Evolutionary conservation across 2,888 invertebrate species (phyloP).

Genomic region (Ceriagrion tenellum): DNA sequence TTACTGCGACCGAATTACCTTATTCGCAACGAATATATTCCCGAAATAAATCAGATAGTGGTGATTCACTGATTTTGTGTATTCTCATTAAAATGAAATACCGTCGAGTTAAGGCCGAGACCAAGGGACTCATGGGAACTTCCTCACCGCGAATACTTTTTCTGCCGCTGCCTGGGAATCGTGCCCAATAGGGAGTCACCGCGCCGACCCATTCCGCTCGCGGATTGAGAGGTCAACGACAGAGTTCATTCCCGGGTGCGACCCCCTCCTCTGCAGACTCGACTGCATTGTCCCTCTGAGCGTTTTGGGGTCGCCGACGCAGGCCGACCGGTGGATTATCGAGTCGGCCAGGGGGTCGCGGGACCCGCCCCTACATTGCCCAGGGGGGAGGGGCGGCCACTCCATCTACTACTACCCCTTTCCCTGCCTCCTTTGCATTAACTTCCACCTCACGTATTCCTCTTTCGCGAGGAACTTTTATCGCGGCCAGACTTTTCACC

Average conservation of each 20-base stretch:
- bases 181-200: not conserved
- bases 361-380: not conserved
- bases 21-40: no score
- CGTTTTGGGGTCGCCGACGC: not conserved
- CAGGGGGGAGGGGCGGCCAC: not conserved
- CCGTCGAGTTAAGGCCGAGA: no score
- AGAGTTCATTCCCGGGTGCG: not conserved
- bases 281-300: not conserved
- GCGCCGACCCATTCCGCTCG: not conserved
- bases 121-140: no score
- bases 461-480: not conserved
- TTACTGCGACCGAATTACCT: no score
- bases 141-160: no score
- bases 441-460: not conserved
- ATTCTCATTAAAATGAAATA: no score
- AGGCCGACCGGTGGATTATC: not conserved
- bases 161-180: no score
- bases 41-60: no score
- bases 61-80: no score
- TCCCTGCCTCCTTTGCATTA: not conserved
- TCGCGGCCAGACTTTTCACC: not conserved
- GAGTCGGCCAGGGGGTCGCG: not conserved
- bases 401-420: no score
- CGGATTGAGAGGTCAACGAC: not conserved
- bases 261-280: not conserved